Base-by-base conservation (phyloP, 1,140 invertebrate genomes). In the Diorhabda elongata region DNA sequence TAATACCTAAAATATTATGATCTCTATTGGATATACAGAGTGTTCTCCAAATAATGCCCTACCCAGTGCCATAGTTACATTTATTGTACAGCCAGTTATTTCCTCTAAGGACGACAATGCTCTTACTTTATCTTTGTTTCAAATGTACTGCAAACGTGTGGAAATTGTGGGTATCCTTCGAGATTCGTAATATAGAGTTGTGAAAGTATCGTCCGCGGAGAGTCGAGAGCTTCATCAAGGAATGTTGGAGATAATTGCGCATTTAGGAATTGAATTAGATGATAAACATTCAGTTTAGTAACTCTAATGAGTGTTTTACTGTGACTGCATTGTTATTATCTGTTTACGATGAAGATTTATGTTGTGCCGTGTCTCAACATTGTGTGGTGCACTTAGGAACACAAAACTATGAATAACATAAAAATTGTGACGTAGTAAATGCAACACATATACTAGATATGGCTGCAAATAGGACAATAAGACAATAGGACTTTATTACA, bases 151-250 rank as follows among this genome's bases (percentile, higher is more conserved):
- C 47, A 52, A 8, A 52, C 47, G 47, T 52, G 47, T n/a, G 47
- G 47, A 52, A 52, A 52, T 52, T 52, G 47, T 52, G 47, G 47
- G 47, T 52, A 52, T 52, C 47, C 47, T 52, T 52, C n/a, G 47
- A 52, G 47, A 52, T 52, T 52, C 47, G 47, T 6, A 52, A n/a
- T 52, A 9, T 52, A 52, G 6, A 52, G 47, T 52, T 8, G 47
- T 52, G 47, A 52, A 52, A 52, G 47, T 2, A 52, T 52, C 47
- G 47, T n/a, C 47, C 6, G 6, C 6, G 47, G 47, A 52, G 6
- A n/a, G 4, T 52, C 2, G 47, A 3, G 47, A n/a, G 6, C 6
- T 52, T 52, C 47, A 6, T 52, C 2, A 2, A 52, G 47, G 47
- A 52, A 8, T 52, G 6, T n/a, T 3, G 6, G n/a, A 52, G n/a